These are phyloP conservation scores for Prunella fulvescens DNA, from an alignment of 2,113 vertebrate species.

Conservation along the genomic window DNA sequence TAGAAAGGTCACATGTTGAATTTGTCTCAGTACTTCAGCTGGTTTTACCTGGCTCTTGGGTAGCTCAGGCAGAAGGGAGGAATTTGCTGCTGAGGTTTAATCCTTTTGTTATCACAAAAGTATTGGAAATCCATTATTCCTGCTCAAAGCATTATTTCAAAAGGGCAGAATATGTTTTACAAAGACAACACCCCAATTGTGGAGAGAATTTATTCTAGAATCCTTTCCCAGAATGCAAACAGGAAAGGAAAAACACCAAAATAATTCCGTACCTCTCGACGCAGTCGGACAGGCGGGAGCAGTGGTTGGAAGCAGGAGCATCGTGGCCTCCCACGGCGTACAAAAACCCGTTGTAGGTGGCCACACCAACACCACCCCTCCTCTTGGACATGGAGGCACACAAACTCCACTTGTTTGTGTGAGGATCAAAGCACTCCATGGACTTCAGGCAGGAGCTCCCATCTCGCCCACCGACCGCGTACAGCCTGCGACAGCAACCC, in stretches of 20 bases:
- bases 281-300: conserved; percentile 89
- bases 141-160: background rate
- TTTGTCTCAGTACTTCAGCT: background rate
- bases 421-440: conserved; percentile 96
- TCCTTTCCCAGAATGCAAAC: background rate
- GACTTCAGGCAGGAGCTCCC: conserved; percentile 95
- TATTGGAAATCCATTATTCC: background rate
- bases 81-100: background rate
- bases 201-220: background rate
- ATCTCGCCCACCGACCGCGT: conserved; percentile 91
- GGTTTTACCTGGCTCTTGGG: background rate
- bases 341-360: conserved; percentile 89
- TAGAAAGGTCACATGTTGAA: accelerated
- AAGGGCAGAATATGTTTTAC: background rate
- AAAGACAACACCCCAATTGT: background rate
- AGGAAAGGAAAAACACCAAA: background rate
- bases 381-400: conserved; percentile 93
- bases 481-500: conserved; percentile 73
- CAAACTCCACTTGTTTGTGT: conserved; percentile 96
- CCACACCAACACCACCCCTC: conserved; percentile 90
- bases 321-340: conserved; percentile 94
- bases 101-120: background rate
- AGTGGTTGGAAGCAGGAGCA: conserved; percentile 92
- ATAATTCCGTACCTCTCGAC: conserved; percentile 82
- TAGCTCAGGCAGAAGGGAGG: background rate